phyloP scores from a whole-genome alignment of 2,113 vertebrate species.

The Cephalophus harveyi region DNA sequence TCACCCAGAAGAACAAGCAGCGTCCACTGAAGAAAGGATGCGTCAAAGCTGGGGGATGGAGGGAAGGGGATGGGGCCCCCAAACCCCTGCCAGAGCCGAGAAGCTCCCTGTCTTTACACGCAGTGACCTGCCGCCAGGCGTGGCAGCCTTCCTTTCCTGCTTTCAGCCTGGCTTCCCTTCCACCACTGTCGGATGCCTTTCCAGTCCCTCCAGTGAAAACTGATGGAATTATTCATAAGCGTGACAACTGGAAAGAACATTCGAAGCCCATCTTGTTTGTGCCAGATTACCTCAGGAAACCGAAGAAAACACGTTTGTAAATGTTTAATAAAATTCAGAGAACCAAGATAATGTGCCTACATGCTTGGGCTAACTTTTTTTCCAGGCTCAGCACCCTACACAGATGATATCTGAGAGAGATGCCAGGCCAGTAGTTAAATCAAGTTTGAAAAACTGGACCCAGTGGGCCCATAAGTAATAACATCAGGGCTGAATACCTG shows the following conservation, averaged over 20 bases:
- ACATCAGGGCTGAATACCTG: not conserved
- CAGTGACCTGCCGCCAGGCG: not conserved
- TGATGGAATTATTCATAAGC: not conserved
- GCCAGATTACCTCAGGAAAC: constrained; percentile 35
- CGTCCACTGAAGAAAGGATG: not conserved
- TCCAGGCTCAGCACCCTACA: not conserved
- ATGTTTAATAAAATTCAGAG: constrained; percentile 53
- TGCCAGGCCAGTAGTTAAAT: not conserved
- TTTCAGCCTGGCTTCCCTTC: not conserved
- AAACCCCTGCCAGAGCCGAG: not conserved
- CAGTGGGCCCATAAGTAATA: not conserved
- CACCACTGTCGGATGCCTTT: not conserved
- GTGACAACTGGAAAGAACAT: constrained; percentile 12
- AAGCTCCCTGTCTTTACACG: not conserved
- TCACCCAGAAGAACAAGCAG: not conserved
- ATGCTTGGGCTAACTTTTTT: constrained; percentile 8
- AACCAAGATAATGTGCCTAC: not conserved
- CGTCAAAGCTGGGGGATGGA: not conserved
- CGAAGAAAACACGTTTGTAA: constrained; percentile 42
- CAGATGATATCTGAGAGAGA: not conserved
- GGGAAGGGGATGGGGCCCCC: not conserved
- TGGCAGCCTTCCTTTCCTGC: not conserved
- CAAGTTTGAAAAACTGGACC: constrained; percentile 30
- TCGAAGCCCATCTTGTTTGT: constrained; percentile 7
- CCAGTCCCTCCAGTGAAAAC: not conserved